Evolutionary conservation across 2,888 invertebrate genomes (phyloP).

Genomic region (Mamestra brassicae): DNA sequence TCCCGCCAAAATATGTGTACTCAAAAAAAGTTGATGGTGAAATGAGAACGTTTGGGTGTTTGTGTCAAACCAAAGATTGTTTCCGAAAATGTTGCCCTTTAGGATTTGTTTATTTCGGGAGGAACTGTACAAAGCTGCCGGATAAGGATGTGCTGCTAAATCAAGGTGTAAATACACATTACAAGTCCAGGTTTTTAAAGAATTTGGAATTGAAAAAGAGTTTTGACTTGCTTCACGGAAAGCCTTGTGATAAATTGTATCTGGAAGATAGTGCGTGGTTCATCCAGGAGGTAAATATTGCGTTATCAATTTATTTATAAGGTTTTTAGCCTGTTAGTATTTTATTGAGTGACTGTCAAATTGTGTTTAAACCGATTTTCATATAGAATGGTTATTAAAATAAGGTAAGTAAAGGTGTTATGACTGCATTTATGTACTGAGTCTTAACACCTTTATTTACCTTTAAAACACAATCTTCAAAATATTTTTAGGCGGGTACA

Average conservation of each 20-base stretch:
- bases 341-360: not conserved
- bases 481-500: not conserved
- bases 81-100: slow-evolving; percentile 83
- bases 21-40: slow-evolving; percentile 73
- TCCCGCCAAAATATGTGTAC: slow-evolving; percentile 75
- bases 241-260: slow-evolving; percentile 70
- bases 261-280: slow-evolving; percentile 74
- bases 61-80: slow-evolving; percentile 78
- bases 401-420: no score
- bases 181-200: slow-evolving; percentile 62
- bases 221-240: slow-evolving; percentile 71
- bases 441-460: not conserved
- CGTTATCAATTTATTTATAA: not conserved
- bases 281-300: slow-evolving; percentile 78
- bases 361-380: not conserved
- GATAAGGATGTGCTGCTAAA: slow-evolving; percentile 69
- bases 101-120: slow-evolving; percentile 66
- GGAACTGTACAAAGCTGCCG: slow-evolving; percentile 67
- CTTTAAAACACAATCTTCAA: not conserved
- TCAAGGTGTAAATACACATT: slow-evolving; percentile 72
- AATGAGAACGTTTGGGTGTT: slow-evolving; percentile 77
- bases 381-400: no score
- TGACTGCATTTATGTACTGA: not conserved
- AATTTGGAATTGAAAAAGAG: slow-evolving; percentile 67
- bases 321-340: not conserved